These are phyloP conservation scores for Synergus itoensis DNA, from an alignment of 2,888 invertebrate genomes.

Conservation along the genomic window DNA sequence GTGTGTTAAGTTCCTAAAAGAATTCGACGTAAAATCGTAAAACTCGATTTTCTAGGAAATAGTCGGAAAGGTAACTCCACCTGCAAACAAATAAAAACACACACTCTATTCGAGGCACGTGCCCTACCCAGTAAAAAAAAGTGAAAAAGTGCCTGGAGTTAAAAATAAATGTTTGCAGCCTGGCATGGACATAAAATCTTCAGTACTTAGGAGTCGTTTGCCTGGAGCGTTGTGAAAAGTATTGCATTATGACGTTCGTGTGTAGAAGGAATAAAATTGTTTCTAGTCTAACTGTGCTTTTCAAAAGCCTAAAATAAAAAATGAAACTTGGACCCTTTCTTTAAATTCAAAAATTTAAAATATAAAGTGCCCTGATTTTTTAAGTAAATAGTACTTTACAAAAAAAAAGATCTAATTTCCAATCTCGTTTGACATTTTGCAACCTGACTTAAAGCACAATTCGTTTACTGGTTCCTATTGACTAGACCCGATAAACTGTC, in stretches of 20 bases:
- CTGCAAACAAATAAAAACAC: constrained; percentile 25
- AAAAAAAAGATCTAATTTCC: no score
- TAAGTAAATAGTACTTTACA: neutral
- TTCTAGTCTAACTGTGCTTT: neutral
- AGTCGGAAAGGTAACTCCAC: constrained; percentile 34
- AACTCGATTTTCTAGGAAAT: constrained; percentile 23
- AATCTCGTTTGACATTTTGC: neutral
- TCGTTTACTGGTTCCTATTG: neutral
- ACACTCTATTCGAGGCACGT: constrained; percentile 32
- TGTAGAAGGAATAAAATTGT: neutral
- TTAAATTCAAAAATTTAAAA: neutral
- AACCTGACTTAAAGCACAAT: neutral
- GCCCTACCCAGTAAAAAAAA: constrained; percentile 8
- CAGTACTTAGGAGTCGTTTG: constrained; percentile 26
- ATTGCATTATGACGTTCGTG: constrained; percentile 15
- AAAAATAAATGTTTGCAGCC: constrained; percentile 39
- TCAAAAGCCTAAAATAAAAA: neutral
- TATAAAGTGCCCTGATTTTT: neutral
- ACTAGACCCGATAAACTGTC: constrained; percentile 27
- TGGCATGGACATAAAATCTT: constrained; percentile 24
- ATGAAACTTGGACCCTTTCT: neutral
- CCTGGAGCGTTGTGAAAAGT: constrained; percentile 23
- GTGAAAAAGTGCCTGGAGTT: constrained; percentile 40
- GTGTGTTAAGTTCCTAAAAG: constrained; percentile 26
- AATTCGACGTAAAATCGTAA: constrained; percentile 34